Conservation (phyloP, 1,140 invertebrate genomes). For the Pogonomyrmex californicus region DNA sequence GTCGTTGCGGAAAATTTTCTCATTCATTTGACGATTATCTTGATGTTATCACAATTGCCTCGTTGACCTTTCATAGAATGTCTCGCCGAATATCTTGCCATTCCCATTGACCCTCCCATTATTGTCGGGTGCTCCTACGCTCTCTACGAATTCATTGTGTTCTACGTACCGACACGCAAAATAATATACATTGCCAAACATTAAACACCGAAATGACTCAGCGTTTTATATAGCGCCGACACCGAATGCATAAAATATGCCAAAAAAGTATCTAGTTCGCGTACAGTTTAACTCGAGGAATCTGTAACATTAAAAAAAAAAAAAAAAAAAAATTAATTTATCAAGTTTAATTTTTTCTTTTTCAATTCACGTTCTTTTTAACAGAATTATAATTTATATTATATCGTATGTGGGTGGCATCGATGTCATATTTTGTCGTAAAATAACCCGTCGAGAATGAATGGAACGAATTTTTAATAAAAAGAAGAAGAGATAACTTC, state of each 20-base stretch:
- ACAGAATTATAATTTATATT: background rate
- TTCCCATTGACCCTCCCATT: background rate
- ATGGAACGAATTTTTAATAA: background rate
- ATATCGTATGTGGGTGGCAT: background rate
- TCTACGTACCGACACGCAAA: background rate
- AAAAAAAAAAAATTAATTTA: too few species aligned
- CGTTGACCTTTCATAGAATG: constrained; percentile 18
- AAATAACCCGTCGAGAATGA: background rate
- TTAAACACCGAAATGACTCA: constrained; percentile 51
- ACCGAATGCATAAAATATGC: background rate
- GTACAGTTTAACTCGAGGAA: background rate
- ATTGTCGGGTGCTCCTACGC: background rate
- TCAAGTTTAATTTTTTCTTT: background rate
- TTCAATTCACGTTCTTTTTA: background rate
- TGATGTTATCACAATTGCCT: background rate
- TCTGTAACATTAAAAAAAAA: background rate
- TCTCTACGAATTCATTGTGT: constrained; percentile 14
- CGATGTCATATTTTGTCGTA: background rate
- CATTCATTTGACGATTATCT: background rate
- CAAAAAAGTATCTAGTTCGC: background rate
- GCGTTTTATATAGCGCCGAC: constrained; percentile 43
- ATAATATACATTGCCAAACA: constrained; percentile 46
- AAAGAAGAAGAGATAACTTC: background rate
- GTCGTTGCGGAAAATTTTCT: background rate
- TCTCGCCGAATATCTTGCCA: background rate